These are phyloP conservation scores for Bufotes viridis DNA, from an alignment of 2,797 vertebrate species.

Conservation along the genomic window DNA sequence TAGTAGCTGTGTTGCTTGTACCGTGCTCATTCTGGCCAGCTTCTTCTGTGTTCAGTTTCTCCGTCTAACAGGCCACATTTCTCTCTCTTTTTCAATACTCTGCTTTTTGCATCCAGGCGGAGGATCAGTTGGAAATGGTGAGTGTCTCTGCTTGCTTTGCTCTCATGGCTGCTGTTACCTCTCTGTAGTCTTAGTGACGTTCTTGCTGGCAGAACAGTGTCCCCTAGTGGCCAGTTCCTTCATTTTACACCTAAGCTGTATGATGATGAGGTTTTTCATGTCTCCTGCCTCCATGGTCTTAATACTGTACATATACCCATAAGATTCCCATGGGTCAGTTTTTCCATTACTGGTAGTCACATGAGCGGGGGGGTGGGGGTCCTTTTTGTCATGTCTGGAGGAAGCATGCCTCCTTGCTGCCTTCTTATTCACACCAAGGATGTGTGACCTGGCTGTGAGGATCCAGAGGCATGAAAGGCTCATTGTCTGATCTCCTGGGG, in stretches of 20 bases:
- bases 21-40: neutral
- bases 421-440: constrained; percentile 44
- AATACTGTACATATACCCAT: neutral
- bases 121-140: constrained; percentile 94
- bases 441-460: constrained; percentile 51
- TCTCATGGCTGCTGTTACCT: neutral
- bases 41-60: neutral
- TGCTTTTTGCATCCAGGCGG: constrained; percentile 78
- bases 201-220: neutral
- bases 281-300: neutral
- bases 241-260: too few species aligned
- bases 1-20: neutral
- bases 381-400: constrained; percentile 30
- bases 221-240: constrained; percentile 3
- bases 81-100: constrained; percentile 57
- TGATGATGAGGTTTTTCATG: neutral
- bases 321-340: neutral
- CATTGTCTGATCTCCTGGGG: constrained; percentile 29
- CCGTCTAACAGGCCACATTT: constrained; percentile 64
- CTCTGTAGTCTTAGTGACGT: neutral
- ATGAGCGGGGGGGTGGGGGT: neutral
- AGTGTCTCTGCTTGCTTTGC: constrained; percentile 72
- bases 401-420: neutral
- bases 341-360: constrained; percentile 44
- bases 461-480: constrained; percentile 21